Conservation (phyloP, 2,113 vertebrate species). For the Psittacula cyanocephala region DNA sequence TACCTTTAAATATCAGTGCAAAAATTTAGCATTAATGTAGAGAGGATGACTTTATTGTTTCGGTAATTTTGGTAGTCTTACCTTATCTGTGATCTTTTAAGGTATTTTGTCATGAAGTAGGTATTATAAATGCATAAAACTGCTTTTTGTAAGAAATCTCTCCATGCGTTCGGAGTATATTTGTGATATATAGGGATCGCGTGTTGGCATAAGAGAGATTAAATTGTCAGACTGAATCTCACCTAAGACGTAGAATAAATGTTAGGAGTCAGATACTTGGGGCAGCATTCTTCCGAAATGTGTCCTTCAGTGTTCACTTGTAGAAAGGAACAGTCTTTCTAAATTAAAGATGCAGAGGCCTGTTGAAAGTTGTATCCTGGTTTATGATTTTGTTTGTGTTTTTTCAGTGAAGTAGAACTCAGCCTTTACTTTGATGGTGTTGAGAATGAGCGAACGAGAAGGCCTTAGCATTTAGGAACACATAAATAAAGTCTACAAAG, state of each 20-base stretch:
- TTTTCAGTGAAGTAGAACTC: neutral
- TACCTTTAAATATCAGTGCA: neutral
- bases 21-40: neutral
- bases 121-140: neutral
- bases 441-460: conserved; percentile 27
- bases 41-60: neutral
- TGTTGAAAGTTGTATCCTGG: neutral
- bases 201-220: neutral
- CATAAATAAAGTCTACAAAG: conserved; percentile 24
- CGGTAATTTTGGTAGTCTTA: neutral
- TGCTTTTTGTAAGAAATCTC: neutral
- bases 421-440: conserved; percentile 5
- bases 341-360: neutral
- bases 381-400: neutral
- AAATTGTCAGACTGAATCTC: neutral
- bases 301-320: neutral
- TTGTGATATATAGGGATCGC: neutral
- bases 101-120: neutral
- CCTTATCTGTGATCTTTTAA: neutral
- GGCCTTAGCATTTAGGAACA: neutral
- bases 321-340: neutral
- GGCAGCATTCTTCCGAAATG: neutral
- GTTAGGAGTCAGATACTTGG: neutral
- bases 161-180: neutral
- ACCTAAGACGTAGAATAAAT: neutral